Conservation (phyloP, 2,113 vertebrate species). For the Crocuta crocuta region DNA sequence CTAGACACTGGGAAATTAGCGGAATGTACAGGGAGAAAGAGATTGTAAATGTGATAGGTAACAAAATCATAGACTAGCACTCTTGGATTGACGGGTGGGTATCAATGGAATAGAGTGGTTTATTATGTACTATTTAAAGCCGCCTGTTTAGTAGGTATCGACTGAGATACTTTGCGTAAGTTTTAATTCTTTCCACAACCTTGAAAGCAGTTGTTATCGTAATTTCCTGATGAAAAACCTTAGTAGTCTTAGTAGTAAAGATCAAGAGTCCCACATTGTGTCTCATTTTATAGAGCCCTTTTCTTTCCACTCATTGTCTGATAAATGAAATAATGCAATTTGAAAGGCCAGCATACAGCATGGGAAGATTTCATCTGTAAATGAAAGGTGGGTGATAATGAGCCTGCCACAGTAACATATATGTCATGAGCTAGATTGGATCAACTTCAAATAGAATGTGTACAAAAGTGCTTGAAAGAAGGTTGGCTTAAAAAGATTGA, state of each 20-base stretch:
- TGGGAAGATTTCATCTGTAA: neutral
- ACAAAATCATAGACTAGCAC: neutral
- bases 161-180: neutral
- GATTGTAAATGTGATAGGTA: neutral
- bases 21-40: neutral
- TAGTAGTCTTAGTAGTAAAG: neutral
- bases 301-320: neutral
- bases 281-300: neutral
- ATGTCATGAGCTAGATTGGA: neutral
- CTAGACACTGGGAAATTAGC: neutral
- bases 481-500: neutral
- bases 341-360: neutral
- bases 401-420: neutral
- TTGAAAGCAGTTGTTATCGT: neutral
- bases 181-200: neutral
- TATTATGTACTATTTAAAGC: neutral
- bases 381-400: neutral
- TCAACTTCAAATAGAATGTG: conserved; percentile 37
- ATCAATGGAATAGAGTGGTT: neutral
- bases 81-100: neutral
- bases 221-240: conserved; percentile 23
- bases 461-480: conserved; percentile 44
- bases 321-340: neutral
- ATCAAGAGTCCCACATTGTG: neutral
- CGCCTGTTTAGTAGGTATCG: neutral